These are phyloP conservation scores for Petroica traversi DNA, from an alignment of 2,113 vertebrate species.

Conservation along the genomic window DNA sequence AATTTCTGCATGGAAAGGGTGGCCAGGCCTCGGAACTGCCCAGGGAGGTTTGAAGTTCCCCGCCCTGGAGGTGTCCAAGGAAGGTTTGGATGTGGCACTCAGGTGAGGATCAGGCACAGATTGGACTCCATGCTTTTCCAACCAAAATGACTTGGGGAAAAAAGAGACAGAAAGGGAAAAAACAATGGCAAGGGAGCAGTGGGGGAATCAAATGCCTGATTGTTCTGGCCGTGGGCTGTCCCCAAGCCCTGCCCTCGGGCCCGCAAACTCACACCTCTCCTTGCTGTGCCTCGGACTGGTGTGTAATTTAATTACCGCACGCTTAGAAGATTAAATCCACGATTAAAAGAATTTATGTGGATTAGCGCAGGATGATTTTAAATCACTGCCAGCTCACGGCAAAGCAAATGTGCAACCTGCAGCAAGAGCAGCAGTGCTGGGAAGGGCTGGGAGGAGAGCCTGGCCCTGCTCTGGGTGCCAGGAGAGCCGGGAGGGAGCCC, in stretches of 20 bases:
- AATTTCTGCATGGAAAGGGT: neutral
- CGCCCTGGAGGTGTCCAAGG: neutral
- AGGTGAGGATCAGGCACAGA: neutral
- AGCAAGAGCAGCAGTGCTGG: neutral
- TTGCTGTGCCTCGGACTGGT: neutral
- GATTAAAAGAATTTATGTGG: slow-evolving; percentile 70
- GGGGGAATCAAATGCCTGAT: neutral
- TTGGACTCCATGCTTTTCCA: neutral
- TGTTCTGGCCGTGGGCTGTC: fast-evolving
- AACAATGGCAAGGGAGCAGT: fast-evolving
- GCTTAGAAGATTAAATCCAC: slow-evolving; percentile 65
- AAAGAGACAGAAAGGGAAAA: neutral
- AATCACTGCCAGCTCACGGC: slow-evolving; percentile 18
- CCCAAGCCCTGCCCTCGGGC: neutral
- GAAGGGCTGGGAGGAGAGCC: neutral
- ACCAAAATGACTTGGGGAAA: neutral
- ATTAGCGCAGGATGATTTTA: slow-evolving; percentile 59
- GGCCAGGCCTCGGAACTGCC: neutral
- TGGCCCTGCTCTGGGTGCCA: neutral
- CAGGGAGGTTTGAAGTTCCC: neutral
- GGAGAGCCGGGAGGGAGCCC: neutral
- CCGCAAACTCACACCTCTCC: neutral
- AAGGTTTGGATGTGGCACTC: neutral
- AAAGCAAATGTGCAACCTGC: neutral
- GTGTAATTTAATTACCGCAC: slow-evolving; percentile 58